Evolutionary conservation across 1,140 invertebrate species (phyloP), one percentile per base, ranked within the genome.

Genomic region (Wasmannia auropunctata): DNA sequence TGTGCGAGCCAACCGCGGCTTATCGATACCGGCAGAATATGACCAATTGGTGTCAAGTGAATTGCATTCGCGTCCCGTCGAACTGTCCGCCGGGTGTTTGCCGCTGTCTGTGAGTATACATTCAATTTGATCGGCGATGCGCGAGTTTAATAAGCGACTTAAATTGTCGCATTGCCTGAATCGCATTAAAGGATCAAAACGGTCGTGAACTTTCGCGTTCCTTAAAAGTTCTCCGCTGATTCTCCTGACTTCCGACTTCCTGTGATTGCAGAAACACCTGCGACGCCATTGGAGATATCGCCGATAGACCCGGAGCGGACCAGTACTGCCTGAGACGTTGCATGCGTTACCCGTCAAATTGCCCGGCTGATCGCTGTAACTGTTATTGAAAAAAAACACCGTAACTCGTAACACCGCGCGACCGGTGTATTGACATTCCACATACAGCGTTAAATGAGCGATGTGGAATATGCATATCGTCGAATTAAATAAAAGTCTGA

Each of bases 291-390:
- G 97, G 98, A 11, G 97, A 98, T 87, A 93, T 97, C 80, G 96
- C 95, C 89, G 97, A 97, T 16, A 95, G 95, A 74, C 96, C 96
- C 16, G 98, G 97, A 37, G 97, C 97, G 7, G 97, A 97, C 87
- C 96, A 97, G n/a, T 97, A 98, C 91, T 98, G 98, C 91, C 96
- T 97, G 96, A 97, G 98, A 92, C 96, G 97, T 86, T 98, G 98
- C 94, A 96, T 98, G 77, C 96, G 97, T 22, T 97, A 97, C 93
- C 96, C 96, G 16, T 96, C 97, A 3, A 92, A 96, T 60, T 98
- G 98, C 92, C 97, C 97, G 3, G 94, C 94, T 37, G 94, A 97
- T 87, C 96, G 97, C 91, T 98, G 98, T 91, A 95, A 95, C 85
- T 98, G 98, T 93, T 97, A 97, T 85, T 95, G 74, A 94, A 87